Conservation (phyloP, 2,113 vertebrate species). For the Echinops telfairi region DNA sequence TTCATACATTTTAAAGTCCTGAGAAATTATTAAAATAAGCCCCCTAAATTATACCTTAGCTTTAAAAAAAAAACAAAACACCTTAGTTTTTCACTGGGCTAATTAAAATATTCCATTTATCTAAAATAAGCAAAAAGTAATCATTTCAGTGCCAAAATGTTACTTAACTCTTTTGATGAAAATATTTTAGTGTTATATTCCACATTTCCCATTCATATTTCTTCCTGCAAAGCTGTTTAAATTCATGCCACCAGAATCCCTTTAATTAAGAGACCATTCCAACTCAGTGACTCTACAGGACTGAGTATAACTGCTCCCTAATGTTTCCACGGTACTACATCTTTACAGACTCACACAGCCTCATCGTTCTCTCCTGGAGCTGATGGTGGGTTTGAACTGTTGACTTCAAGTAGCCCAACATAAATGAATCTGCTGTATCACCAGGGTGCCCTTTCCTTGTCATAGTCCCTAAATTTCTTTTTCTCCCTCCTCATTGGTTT, state of each 20-base stretch:
- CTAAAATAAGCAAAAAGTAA: slow-evolving; percentile 24
- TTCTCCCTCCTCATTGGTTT: neutral
- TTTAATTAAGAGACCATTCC: neutral
- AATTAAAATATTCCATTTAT: slow-evolving; percentile 26
- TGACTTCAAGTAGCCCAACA: no score
- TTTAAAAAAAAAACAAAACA: neutral
- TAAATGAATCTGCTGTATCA: no score
- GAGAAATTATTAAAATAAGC: slow-evolving; percentile 12
- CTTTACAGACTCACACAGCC: no score
- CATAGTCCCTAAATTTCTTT: neutral
- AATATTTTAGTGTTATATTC: neutral
- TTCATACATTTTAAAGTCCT: neutral
- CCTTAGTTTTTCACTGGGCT: neutral
- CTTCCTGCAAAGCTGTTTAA: neutral
- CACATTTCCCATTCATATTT: neutral
- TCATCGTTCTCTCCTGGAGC: no score
- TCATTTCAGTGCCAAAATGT: slow-evolving; percentile 26
- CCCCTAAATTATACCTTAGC: no score
- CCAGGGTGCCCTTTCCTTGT: neutral
- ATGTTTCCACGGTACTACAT: no score
- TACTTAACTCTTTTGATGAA: neutral
- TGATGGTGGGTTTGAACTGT: no score
- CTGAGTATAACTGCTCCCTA: no score
- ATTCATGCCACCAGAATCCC: neutral
- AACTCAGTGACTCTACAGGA: no score